These are phyloP conservation scores for Araneus ventricosus DNA, from an alignment of 1,140 invertebrate genomes.

Conservation along the genomic window DNA sequence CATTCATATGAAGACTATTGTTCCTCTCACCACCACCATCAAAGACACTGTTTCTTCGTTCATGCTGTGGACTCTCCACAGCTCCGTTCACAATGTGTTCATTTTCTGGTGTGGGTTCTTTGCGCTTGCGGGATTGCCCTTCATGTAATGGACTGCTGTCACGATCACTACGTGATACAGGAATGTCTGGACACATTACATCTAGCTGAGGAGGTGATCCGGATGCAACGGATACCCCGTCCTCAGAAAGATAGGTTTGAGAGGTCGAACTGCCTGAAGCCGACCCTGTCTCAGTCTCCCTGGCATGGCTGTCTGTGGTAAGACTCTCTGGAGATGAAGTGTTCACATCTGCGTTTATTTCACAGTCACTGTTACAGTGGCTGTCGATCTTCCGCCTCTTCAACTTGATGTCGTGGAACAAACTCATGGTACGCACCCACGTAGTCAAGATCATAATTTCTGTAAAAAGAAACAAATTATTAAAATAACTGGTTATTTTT, in stretches of 20 bases:
- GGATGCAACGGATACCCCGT: slow-evolving; percentile 37
- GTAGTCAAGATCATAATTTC: slow-evolving; percentile 94
- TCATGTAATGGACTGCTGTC: slow-evolving; percentile 34
- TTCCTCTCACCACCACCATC: slow-evolving; percentile 60
- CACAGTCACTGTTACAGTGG: slow-evolving; percentile 69
- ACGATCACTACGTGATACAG: slow-evolving; percentile 24
- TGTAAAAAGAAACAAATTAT: slow-evolving; percentile 80
- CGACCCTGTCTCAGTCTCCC: slow-evolving; percentile 35
- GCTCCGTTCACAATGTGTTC: slow-evolving; percentile 38
- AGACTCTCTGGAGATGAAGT: slow-evolving; percentile 66
- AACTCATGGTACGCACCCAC: slow-evolving; percentile 95
- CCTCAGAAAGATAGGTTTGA: slow-evolving; percentile 40
- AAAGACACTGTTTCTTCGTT: slow-evolving; percentile 64
- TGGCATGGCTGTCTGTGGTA: slow-evolving; percentile 5
- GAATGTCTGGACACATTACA: slow-evolving; percentile 46
- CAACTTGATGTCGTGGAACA: slow-evolving; percentile 98
- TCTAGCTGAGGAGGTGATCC: slow-evolving; percentile 50
- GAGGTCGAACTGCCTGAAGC: slow-evolving; percentile 36
- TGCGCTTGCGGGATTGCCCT: not conserved
- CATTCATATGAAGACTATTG: not conserved
- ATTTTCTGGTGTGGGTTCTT: not conserved
- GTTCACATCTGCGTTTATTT: slow-evolving; percentile 59
- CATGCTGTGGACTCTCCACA: slow-evolving; percentile 67
- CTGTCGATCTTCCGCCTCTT: slow-evolving; percentile 84
- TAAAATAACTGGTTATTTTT: too few species aligned